Conservation (phyloP, 2,113 vertebrate genomes). For the Rhipidura dahli region DNA sequence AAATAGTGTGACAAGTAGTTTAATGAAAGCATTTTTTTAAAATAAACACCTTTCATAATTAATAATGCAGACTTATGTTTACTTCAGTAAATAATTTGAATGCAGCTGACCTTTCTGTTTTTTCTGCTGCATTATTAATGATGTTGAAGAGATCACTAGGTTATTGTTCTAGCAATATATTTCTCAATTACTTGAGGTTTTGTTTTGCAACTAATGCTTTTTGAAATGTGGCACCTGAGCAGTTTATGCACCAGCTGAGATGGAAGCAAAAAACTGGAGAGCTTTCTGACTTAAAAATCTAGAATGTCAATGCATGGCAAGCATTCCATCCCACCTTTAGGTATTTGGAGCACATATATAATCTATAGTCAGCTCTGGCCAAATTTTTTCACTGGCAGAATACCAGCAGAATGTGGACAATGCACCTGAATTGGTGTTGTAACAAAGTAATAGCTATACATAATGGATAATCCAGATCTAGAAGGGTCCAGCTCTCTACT, state of each 20-base stretch:
- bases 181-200: neutral
- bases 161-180: constrained; percentile 13
- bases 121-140: constrained; percentile 39
- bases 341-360: neutral
- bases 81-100: constrained; percentile 41
- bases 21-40: neutral
- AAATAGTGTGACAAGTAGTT: neutral
- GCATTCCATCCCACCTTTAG: neutral
- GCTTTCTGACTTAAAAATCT: neutral
- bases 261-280: neutral
- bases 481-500: neutral
- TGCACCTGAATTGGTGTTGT: neutral
- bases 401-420: neutral
- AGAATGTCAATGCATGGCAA: neutral
- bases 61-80: constrained; percentile 9
- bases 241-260: neutral
- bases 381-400: neutral
- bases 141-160: neutral
- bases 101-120: constrained; percentile 30
- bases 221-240: neutral
- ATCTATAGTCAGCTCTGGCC: neutral
- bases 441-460: neutral
- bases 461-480: neutral
- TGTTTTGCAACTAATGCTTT: neutral
- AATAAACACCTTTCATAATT: constrained; percentile 16